Conservation (phyloP, 2,888 invertebrate species). For the Eutolmus rufibarbis region DNA sequence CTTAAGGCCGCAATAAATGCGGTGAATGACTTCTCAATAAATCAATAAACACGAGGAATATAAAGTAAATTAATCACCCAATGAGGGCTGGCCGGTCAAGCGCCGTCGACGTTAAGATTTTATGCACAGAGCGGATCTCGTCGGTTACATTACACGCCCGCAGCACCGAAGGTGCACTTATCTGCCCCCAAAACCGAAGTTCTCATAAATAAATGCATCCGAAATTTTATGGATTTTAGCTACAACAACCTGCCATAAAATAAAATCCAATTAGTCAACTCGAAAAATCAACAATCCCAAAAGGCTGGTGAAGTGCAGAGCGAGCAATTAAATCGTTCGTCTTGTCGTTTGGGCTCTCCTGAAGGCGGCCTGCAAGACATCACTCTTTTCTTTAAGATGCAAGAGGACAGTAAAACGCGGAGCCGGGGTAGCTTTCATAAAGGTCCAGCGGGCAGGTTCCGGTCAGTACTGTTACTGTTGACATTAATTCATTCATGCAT, state of each 20-base stretch:
- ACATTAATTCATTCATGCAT: constrained; percentile 31
- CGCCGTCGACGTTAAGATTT: constrained; percentile 40
- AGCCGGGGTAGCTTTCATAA: background rate
- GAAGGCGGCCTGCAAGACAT: constrained; percentile 13
- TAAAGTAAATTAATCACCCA: constrained; percentile 62
- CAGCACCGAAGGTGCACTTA: constrained; percentile 41
- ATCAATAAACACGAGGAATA: constrained; percentile 61
- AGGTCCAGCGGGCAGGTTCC: constrained; percentile 4
- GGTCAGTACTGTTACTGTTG: constrained; percentile 16
- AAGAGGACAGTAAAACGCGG: background rate
- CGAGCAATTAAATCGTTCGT: constrained; percentile 23
- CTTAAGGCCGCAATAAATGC: constrained; percentile 50
- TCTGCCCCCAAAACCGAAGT: constrained; percentile 43
- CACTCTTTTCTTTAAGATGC: background rate
- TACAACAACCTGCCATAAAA: constrained; percentile 50
- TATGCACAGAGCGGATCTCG: background rate
- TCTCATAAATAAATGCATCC: constrained; percentile 44
- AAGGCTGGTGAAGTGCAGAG: constrained; percentile 41
- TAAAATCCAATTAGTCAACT: constrained; percentile 53
- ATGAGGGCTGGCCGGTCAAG: constrained; percentile 41
- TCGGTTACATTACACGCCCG: background rate
- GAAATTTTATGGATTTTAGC: constrained; percentile 48
- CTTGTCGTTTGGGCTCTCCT: constrained; percentile 27
- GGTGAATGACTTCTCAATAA: constrained; percentile 55
- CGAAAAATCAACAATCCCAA: constrained; percentile 46